Evolutionary conservation across 2,888 invertebrate genomes (phyloP), one percentile per base, ranked within the genome.

Genomic region (Phengaris arion): DNA sequence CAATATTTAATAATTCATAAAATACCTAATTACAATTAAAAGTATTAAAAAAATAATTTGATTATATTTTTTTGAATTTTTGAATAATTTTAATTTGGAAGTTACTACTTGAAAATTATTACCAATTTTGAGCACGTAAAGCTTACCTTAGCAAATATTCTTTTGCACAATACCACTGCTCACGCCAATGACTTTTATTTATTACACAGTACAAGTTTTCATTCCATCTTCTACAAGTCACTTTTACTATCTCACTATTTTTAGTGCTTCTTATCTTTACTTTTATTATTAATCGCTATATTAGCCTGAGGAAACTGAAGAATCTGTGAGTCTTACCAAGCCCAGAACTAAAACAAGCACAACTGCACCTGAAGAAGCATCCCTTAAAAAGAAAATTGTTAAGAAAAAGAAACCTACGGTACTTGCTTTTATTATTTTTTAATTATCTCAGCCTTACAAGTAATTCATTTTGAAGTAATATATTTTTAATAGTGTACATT

Each of bases 381-480:
- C 92, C 79, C 91, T 93, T 79, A 92, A 92, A 82, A 92, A 93
- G 91, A 93, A 93, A 85, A 93, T 92, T 83, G 92, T 92, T 80
- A 84, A 91, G 83, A 90, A 91, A 91, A 93, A 92, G 91, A 93
- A 91, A 79, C 89, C 83, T 76, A 92, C 92, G 93, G 93, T 93
- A 93, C 82, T 70, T 70, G 75, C 75, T 72, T 75, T 70, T 75
- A 68, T 84, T 75, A 77, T 83, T 80, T 87, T 87, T 84, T 87
- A 85, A 88, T 83, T 89, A 89, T 89, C 89, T 92, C 91, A 90
- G 86, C 81, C 64, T 64, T 10, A 64, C 22, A 74, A 74, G 13
- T 35, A 59, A 6, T 64, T 35, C 8, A 4, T 15, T 15, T 51
- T 64, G 57, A 52, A 48, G 22, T 51, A 22, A 12, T 12, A n/a